A percentile compares a stretch with the other conserved stretches of the same genome.
Evolutionary conservation across 2,113 vertebrate genomes (phyloP).

Genomic region (Hemiprocne comata): DNA sequence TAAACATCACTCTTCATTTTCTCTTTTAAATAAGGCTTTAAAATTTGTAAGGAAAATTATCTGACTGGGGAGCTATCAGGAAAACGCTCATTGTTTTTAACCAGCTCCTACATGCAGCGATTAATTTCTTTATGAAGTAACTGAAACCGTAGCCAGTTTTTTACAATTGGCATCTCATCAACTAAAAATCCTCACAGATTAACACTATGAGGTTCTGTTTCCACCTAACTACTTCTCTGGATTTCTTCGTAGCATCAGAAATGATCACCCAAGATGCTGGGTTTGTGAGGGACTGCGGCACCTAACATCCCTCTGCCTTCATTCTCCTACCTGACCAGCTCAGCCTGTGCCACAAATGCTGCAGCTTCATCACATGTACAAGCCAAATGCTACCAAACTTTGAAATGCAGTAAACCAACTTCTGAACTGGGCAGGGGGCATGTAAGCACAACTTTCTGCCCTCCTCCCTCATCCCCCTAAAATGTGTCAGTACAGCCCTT

Average conservation of each 20-base stretch:
- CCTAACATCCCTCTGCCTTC: background rate
- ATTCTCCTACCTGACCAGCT: background rate
- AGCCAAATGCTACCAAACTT: background rate
- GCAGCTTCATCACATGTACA: background rate
- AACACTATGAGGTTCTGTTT: background rate
- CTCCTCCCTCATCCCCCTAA: background rate
- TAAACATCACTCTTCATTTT: background rate
- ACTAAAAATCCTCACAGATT: background rate
- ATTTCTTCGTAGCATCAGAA: background rate
- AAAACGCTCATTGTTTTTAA: background rate
- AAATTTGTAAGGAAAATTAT: background rate
- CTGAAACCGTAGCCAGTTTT: background rate
- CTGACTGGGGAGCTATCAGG: background rate
- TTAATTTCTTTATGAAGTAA: background rate
- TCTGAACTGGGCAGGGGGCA: background rate
- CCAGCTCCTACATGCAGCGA: background rate
- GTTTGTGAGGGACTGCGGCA: background rate
- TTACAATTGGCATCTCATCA: background rate
- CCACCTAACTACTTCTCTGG: background rate
- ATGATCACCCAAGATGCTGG: rapidly evolving
- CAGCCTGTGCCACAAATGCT: background rate
- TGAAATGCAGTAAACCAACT: background rate
- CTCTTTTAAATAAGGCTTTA: background rate
- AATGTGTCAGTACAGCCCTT: background rate
- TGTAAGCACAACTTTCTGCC: background rate